A percentile compares a stretch with the other conserved stretches of the same genome.
phyloP scores from a whole-genome alignment of 2,113 vertebrate species.

The Malurus elegans region DNA sequence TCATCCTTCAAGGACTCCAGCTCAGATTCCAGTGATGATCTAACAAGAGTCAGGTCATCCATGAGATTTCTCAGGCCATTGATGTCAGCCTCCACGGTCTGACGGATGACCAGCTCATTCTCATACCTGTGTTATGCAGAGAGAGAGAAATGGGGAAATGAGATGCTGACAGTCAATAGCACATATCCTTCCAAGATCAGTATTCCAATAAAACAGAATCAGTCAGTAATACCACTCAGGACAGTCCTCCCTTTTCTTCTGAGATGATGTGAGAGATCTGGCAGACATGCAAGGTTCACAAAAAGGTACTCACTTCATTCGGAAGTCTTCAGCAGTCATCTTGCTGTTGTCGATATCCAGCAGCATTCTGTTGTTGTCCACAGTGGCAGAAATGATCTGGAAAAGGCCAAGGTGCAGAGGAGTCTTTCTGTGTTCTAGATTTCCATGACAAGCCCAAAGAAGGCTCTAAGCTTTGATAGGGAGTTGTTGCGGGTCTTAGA shows the following conservation, averaged over 20 bases:
- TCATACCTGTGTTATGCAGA: conserved; percentile 47
- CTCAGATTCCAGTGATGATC: conserved; percentile 16
- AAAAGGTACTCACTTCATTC: conserved; percentile 68
- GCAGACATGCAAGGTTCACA: not conserved
- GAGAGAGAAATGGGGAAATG: not conserved
- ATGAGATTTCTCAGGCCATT: conserved; percentile 55
- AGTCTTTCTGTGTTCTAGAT: not conserved
- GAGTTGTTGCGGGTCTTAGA: accelerated
- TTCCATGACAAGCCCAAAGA: not conserved
- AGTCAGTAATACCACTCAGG: not conserved
- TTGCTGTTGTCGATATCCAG: conserved; percentile 66
- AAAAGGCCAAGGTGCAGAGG: not conserved
- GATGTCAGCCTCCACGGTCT: conserved; percentile 54
- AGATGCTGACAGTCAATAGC: not conserved
- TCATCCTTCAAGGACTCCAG: conserved; percentile 19
- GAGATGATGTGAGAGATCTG: not conserved
- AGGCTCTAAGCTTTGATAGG: not conserved
- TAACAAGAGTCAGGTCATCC: conserved; percentile 53
- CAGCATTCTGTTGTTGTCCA: conserved; percentile 62
- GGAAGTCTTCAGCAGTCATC: conserved; percentile 75
- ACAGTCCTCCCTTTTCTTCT: not conserved
- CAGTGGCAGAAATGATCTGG: conserved; percentile 45
- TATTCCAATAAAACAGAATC: not conserved
- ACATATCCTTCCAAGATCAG: not conserved
- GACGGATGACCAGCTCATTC: conserved; percentile 47